Evolutionary conservation across 2,888 invertebrate species (phyloP).

Genomic region (Mythimna lalbum): DNA sequence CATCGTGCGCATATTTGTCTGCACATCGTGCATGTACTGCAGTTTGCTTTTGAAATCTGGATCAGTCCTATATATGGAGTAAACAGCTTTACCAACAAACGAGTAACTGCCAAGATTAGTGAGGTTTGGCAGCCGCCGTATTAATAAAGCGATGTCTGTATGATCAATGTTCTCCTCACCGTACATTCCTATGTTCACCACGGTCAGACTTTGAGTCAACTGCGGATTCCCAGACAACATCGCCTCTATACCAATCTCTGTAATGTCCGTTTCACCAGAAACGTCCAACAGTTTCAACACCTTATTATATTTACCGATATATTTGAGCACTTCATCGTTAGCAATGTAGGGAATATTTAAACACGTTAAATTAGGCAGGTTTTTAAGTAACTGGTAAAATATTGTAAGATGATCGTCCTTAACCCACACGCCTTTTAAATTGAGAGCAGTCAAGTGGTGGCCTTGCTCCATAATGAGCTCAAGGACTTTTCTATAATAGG

Average conservation of each 20-base stretch:
- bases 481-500: constrained; percentile 93
- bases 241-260: constrained; percentile 91
- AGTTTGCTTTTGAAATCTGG: constrained; percentile 91
- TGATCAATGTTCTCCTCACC: constrained; percentile 93
- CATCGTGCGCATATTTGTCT: constrained; percentile 91
- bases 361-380: constrained; percentile 90
- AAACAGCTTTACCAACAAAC: constrained; percentile 92
- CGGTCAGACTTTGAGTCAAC: constrained; percentile 89
- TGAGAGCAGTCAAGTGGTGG: constrained; percentile 91
- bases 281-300: constrained; percentile 92
- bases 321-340: constrained; percentile 92
- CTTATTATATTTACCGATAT: constrained; percentile 89
- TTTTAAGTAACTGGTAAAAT: constrained; percentile 91
- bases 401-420: constrained; percentile 92
- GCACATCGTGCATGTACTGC: constrained; percentile 92
- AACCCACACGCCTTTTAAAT: constrained; percentile 94
- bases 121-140: constrained; percentile 92
- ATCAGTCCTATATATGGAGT: constrained; percentile 89
- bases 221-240: constrained; percentile 89
- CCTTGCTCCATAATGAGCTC: constrained; percentile 92
- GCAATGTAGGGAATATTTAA: constrained; percentile 93
- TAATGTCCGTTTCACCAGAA: constrained; percentile 93
- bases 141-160: constrained; percentile 91
- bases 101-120: constrained; percentile 92
- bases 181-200: constrained; percentile 93